phyloP scores from a whole-genome alignment of 2,113 vertebrate genomes.

The Kobus ellipsiprymnus region DNA sequence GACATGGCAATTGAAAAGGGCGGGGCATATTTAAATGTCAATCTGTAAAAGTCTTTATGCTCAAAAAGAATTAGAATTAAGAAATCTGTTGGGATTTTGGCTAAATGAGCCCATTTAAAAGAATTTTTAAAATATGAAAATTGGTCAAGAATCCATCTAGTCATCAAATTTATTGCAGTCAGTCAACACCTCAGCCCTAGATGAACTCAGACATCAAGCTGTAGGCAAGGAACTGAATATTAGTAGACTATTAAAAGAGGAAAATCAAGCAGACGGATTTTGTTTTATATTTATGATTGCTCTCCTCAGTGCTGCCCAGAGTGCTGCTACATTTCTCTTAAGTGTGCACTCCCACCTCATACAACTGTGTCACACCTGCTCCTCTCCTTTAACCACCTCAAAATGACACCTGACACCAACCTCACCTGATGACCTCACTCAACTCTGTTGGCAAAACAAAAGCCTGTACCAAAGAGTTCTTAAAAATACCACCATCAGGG shows the following conservation, averaged over 20 bases:
- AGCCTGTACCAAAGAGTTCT: not conserved
- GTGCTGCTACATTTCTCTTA: not conserved
- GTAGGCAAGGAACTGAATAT: not conserved
- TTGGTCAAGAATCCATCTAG: not conserved
- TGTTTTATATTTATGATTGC: not conserved
- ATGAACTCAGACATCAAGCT: not conserved
- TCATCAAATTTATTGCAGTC: not conserved
- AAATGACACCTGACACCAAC: not conserved
- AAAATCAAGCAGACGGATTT: not conserved
- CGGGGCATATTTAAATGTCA: not conserved
- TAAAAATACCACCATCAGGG: not conserved
- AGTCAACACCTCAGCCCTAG: not conserved
- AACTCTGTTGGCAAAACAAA: not conserved
- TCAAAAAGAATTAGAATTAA: constrained; percentile 29
- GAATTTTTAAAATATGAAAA: not conserved
- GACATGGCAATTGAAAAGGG: not conserved
- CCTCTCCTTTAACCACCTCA: not conserved
- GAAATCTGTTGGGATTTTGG: constrained; percentile 9
- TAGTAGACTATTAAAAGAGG: not conserved
- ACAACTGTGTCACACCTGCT: not conserved
- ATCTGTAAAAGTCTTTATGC: not conserved
- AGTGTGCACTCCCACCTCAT: no score
- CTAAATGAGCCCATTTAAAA: not conserved
- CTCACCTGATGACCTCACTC: not conserved
- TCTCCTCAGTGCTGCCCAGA: not conserved